Base-by-base conservation (phyloP, 2,797 vertebrate species). In the Falco cherrug region DNA sequence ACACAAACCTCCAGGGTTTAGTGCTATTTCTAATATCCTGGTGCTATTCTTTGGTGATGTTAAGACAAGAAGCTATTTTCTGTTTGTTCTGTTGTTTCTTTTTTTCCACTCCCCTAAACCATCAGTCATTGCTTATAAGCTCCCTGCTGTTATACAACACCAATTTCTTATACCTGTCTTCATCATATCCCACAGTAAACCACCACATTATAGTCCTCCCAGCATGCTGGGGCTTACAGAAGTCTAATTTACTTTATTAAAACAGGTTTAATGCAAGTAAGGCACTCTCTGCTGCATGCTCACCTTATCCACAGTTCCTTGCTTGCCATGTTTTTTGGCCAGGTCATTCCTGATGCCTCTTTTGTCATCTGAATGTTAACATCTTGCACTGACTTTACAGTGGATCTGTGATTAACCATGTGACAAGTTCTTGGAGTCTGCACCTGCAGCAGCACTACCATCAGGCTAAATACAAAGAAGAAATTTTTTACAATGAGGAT, bases 171-270 rank as follows among this genome's bases (percentile, higher is more conserved):
- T 57, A 45, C 16, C 17, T 1, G 11, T 50, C 79, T 83, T 56
- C 6, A 85, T 13, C 11, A 53, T 15, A 73, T 43, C 8, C 48
- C 75, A 14, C 11, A 79, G 26, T 33, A 6, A 4, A 56, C 22
- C 18, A 61, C 24, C 37, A 25, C 31, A 33, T n/a, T 1, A 0
- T 13, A 33, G 26, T 82, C 4, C 1, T 2, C 9, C 4, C 10
- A 37, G 9, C 18, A 59, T 35, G 9, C 25, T 87, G n/a, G 1
- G 1, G 5, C 10, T 85, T 56, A 82, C 20, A 79, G 53, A 90
- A 76, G 10, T 47, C 22, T 22, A 47, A 10, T 39, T 76, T 35
- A 68, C 9, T 8, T 24, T 43, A 73, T 19, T 41, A 41, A 78
- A 75, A 53, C 26, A 43, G 2, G 29, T 47, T 76, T 12, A n/a